phyloP scores from a whole-genome alignment of 1,140 invertebrate species.

The Drosophila lacteicornis region DNA sequence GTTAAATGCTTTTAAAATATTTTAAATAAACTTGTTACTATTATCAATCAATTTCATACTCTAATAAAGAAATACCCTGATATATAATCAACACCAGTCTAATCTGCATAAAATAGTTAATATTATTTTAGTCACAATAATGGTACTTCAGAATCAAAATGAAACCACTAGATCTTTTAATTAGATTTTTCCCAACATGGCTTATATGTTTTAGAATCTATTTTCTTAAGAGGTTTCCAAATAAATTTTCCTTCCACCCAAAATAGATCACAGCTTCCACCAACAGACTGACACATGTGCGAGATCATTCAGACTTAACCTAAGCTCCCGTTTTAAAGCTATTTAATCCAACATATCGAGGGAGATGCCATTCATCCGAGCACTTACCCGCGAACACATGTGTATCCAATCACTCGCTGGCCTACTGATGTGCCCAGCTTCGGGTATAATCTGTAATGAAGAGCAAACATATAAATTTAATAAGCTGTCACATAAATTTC shows the following conservation, averaged over 20 bases:
- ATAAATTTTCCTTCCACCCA: not conserved
- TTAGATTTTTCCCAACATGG: not conserved
- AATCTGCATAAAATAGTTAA: not conserved
- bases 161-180: not conserved
- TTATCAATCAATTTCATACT: too few relatives aligned
- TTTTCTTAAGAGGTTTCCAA: not conserved
- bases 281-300: constrained; percentile 20
- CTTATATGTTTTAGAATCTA: too few relatives aligned
- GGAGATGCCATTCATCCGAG: constrained; percentile 3
- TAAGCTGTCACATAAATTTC: constrained; percentile 77
- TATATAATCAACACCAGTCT: not conserved
- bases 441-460: constrained; percentile 76
- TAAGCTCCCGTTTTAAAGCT: constrained; percentile 36
- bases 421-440: constrained; percentile 31
- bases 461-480: constrained; percentile 79
- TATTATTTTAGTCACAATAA: not conserved
- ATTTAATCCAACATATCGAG: constrained; percentile 28
- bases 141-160: not conserved
- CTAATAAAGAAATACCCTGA: too few relatives aligned
- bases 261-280: constrained; percentile 14
- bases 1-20: not conserved
- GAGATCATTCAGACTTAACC: constrained; percentile 30
- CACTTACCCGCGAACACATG: constrained; percentile 69
- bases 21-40: not conserved
- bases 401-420: constrained; percentile 61